Base-by-base conservation (phyloP, 2,113 vertebrate species). In the Megalops atlanticus region DNA sequence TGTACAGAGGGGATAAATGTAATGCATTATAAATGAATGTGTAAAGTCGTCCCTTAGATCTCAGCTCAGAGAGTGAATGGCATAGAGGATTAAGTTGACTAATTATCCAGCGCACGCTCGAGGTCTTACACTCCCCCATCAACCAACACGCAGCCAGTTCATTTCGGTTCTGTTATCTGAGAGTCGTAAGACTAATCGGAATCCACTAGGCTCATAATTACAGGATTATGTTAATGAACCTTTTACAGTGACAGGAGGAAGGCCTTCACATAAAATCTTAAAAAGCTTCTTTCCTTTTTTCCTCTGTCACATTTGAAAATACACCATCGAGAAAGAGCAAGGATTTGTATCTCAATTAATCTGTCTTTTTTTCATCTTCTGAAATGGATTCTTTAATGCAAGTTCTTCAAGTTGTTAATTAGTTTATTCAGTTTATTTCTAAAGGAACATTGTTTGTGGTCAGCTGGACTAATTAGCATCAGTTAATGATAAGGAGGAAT, bases 71-170 rank as follows among this genome's bases (percentile, higher is more conserved):
- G 21, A n/a, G 3, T 10, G 18, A n/a, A 14, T 27, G 24, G 21
- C 64, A 69, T 27, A 27, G 4, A 24, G 27, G 64, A 69, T 78
- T 27, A 36, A 77, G 74, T 78, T 78, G 75, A 81, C 64, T 74
- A 82, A 85, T 85, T 85, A 82, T 43, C 39, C 68, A 74, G 80
- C 76, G 77, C 75, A 43, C 75, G 78, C 49, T 5, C 41, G 10
- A 38, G 33, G 69, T 15, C 69, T 73, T 58, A 74, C 71, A 82
- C 40, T 41, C 41, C 18, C 21, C 38, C 1, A n/a, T 7, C 43
- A 45, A 74, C 2, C 16, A 76, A 15, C 16, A 82, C 21, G 8
- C 21, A 24, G 18, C 49, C 16, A 49, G 73, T 72, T 72, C 41
- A n/a, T 10, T 10, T 14, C 31, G 14, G 41, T 15, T 12, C 41